A percentile compares a stretch with the other conserved stretches of the same genome.
These are phyloP conservation scores for Brotula barbata DNA, from an alignment of 2,797 vertebrate genomes.

Conservation along the genomic window DNA sequence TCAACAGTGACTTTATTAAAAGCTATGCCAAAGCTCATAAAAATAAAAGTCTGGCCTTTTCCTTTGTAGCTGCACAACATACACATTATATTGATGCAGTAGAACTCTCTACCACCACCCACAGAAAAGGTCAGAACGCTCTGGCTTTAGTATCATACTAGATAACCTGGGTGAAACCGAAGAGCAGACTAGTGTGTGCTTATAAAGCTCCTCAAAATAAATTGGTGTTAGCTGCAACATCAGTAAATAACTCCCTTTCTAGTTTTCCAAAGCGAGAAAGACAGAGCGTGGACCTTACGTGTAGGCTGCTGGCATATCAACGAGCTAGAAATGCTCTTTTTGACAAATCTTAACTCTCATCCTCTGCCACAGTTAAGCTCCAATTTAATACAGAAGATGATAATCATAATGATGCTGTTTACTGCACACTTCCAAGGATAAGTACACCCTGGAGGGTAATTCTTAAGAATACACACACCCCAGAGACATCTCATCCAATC, in stretches of 20 bases:
- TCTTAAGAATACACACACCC: slow-evolving; percentile 5
- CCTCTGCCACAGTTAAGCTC: background rate
- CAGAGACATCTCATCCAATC: slow-evolving; percentile 8
- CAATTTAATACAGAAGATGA: background rate
- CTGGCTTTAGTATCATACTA: too few relatives aligned
- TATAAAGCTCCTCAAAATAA: slow-evolving; percentile 7
- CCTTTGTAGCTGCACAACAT: slow-evolving; percentile 28
- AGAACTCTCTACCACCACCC: slow-evolving; percentile 36
- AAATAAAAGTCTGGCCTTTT: slow-evolving; percentile 18
- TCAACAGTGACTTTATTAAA: slow-evolving; percentile 11
- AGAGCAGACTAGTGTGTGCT: slow-evolving; percentile 1
- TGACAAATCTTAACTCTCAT: background rate
- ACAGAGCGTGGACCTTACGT: background rate
- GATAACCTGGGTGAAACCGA: slow-evolving; percentile 21
- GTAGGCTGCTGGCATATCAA: slow-evolving; percentile 1
- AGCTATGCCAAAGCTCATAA: slow-evolving; percentile 11
- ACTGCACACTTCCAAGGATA: background rate
- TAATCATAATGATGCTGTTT: slow-evolving; percentile 3
- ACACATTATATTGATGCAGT: slow-evolving; percentile 25
- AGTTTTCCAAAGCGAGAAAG: slow-evolving; percentile 11
- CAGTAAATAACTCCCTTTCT: slow-evolving; percentile 18
- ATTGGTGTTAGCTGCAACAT: slow-evolving; percentile 25
- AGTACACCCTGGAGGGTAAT: background rate
- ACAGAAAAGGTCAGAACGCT: slow-evolving; percentile 51
- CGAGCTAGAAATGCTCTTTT: background rate